Base-by-base conservation (phyloP, 2,888 invertebrate species). In the Allygus modestus region DNA sequence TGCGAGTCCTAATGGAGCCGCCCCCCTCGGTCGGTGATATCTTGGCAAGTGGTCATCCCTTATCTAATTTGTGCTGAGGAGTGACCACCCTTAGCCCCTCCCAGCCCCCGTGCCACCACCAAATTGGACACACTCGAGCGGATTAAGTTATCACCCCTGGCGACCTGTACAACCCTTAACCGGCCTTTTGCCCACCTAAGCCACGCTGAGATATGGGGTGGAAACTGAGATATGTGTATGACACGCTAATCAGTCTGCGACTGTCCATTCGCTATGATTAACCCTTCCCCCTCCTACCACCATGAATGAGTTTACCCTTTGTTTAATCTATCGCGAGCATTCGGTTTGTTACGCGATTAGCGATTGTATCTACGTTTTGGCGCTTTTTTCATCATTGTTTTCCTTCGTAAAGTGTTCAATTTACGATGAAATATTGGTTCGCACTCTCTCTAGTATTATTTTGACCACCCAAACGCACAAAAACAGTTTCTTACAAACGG, bases 21-120 rank as follows among this genome's bases (percentile, higher is more conserved):
- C 58, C 58, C 82, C 12, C 20, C 58, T 4, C 20, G 2, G 71
- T 51, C 33, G 81, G 75, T 33, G 84, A 65, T 81, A 82, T 84
- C 84, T 84, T 83, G 84, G 84, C 85, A 84, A 79, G 82, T 83
- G 83, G 83, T 83, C 83, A 82, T 85, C 85, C 82, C 85, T 85
- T 85, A 85, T 85, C 85, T 85, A 85, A 85, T 85, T 85, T 85
- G 83, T 61, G 85, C 85, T 46, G 77, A 83, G 83, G 69, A 79
- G 81, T 61, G 65, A 31, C 82, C 61, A 31, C 69, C 71, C 69
- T 79, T 41, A 28, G 26, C n/a, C 73, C 71, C 51, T n/a, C 46
- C 7, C 73, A 0, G 4, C 73, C 1, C 73, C 73, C 12, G n/a
- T n/a, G n/a, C n/a, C n/a, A n/a, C 41, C 75, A 54, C 73, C 83